Conservation (phyloP, 2,113 vertebrate species). For the Chloropsis cyanopogon region DNA sequence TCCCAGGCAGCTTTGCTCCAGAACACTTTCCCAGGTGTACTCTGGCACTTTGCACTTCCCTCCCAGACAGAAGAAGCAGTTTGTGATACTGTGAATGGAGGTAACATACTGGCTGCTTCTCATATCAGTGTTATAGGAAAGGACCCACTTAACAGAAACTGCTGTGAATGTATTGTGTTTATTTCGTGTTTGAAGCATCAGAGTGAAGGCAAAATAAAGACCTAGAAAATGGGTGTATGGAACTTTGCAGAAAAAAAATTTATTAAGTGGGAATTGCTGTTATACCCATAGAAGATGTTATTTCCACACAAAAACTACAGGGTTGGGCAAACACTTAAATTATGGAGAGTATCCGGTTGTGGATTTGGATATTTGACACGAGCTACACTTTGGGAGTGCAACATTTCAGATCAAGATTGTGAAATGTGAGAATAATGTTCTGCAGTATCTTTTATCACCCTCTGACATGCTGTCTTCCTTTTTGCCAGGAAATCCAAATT, state of each 20-base stretch:
- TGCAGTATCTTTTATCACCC: neutral
- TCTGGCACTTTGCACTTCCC: neutral
- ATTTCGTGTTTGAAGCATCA: neutral
- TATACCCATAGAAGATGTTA: neutral
- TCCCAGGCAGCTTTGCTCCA: neutral
- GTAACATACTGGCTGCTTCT: neutral
- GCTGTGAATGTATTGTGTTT: neutral
- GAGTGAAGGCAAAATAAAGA: neutral
- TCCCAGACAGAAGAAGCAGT: neutral
- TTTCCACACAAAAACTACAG: neutral
- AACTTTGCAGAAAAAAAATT: neutral
- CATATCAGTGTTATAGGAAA: neutral
- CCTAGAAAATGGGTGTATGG: neutral
- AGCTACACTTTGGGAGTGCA: neutral
- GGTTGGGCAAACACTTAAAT: neutral
- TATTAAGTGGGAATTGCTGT: neutral
- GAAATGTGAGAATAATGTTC: neutral
- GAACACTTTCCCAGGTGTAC: neutral
- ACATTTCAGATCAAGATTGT: neutral
- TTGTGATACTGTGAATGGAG: neutral
- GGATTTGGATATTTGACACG: neutral
- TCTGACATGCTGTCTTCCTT: neutral
- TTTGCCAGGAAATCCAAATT: constrained; percentile 87
- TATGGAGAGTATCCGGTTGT: neutral
- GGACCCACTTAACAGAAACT: neutral